Percentiles rank a stretch among this genome's conserved stretches.
Conservation (phyloP, 2,888 invertebrate genomes). For the Meiosimyza platycephala region DNA sequence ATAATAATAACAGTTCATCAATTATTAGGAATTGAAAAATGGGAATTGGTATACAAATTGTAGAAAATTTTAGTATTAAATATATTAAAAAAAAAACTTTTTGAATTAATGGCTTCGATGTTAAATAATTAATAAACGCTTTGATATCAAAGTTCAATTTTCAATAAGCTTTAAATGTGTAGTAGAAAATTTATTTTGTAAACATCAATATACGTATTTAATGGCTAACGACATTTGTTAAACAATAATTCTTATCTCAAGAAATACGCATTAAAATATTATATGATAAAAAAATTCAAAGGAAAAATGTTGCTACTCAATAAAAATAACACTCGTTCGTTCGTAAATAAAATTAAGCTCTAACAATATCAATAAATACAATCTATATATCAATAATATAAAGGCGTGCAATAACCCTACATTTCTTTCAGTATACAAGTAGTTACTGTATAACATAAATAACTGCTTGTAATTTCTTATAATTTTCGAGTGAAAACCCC, state of each 20-base stretch:
- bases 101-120: no score
- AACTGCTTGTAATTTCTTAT: no score
- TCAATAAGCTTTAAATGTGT: no score
- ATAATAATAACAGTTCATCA: no score
- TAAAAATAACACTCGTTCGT: neutral
- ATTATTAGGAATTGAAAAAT: no score
- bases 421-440: neutral
- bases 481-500: no score
- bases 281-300: neutral
- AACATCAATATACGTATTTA: neutral
- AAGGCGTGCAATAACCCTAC: neutral
- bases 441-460: no score
- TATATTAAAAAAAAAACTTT: no score
- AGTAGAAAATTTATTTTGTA: neutral
- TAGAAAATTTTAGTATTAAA: no score
- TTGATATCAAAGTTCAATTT: no score
- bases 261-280: neutral
- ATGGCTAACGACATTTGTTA: neutral
- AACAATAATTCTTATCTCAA: constrained; percentile 9
- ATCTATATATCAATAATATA: neutral
- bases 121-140: no score
- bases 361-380: neutral
- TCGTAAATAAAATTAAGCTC: neutral
- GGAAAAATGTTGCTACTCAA: constrained; percentile 3
- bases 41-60: no score